These are phyloP conservation scores for Etia nguti DNA, from an alignment of 2,113 vertebrate genomes.

Conservation along the genomic window DNA sequence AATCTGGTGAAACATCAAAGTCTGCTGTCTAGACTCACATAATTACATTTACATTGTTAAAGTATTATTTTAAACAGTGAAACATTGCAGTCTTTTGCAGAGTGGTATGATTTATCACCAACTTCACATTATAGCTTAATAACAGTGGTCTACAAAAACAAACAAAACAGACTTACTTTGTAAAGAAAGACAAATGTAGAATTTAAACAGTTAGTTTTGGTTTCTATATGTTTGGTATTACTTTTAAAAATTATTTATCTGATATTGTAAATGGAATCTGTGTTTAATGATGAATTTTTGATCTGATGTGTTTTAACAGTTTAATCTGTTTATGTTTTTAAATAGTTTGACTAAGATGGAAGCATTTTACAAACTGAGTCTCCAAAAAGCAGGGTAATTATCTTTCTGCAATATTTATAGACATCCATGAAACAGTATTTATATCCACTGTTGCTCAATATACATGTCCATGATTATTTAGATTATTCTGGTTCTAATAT, in stretches of 20 bases:
- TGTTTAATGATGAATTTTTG: fast-evolving
- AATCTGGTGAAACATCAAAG: neutral
- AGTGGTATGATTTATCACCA: neutral
- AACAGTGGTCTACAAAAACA: neutral
- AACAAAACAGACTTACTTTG: fast-evolving
- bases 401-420: fast-evolving
- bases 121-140: neutral
- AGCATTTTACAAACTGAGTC: fast-evolving
- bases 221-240: neutral
- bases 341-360: fast-evolving
- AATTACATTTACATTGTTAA: fast-evolving
- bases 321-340: neutral
- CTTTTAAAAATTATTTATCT: neutral
- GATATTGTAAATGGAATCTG: neutral
- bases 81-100: neutral
- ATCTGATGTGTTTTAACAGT: neutral
- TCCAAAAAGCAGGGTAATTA: fast-evolving
- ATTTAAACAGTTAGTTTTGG: neutral
- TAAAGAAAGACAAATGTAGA: neutral
- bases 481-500: fast-evolving
- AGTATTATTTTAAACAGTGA: neutral
- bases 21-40: neutral
- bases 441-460: fast-evolving
- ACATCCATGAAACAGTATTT: neutral
- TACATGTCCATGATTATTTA: fast-evolving